Percentiles rank a stretch among this genome's conserved stretches.
phyloP scores from a whole-genome alignment of 2,113 vertebrate genomes.

The Limnothrissa miodon region DNA sequence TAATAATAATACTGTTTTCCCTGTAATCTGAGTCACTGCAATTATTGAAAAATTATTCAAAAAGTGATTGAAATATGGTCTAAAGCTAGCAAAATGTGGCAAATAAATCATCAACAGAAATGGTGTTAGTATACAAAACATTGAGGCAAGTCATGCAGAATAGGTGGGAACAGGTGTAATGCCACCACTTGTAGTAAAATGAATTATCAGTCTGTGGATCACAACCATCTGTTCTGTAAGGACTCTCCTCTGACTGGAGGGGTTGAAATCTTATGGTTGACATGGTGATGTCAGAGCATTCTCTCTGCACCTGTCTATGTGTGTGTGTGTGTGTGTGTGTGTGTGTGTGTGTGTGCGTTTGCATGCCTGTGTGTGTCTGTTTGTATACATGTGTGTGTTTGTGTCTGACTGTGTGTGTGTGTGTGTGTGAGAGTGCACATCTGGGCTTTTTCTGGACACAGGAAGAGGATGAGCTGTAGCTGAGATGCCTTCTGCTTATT shows the following conservation, averaged over 20 bases:
- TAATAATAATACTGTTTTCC: no score
- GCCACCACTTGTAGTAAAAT: not conserved
- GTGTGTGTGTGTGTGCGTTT: not conserved
- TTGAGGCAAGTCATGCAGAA: not conserved
- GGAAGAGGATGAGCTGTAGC: not conserved
- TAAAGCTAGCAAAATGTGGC: not conserved
- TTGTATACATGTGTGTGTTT: not conserved
- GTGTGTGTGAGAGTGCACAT: not conserved
- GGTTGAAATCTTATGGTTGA: slow-evolving; percentile 14
- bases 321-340: not conserved
- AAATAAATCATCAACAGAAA: not conserved
- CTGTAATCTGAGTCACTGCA: not conserved
- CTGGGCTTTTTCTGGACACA: not conserved
- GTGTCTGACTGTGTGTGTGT: slow-evolving; percentile 8
- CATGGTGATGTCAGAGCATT: slow-evolving; percentile 12
- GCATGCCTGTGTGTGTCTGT: no score
- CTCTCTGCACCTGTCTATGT: not conserved
- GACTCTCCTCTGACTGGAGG: not conserved
- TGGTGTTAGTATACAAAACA: not conserved
- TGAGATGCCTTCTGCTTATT: not conserved
- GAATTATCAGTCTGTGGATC: not conserved
- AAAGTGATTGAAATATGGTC: not conserved
- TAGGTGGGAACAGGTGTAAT: not conserved
- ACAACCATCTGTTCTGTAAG: not conserved
- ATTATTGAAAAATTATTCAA: no score